Base-by-base conservation (phyloP, 1,140 invertebrate genomes). In the Ruditapes philippinarum region DNA sequence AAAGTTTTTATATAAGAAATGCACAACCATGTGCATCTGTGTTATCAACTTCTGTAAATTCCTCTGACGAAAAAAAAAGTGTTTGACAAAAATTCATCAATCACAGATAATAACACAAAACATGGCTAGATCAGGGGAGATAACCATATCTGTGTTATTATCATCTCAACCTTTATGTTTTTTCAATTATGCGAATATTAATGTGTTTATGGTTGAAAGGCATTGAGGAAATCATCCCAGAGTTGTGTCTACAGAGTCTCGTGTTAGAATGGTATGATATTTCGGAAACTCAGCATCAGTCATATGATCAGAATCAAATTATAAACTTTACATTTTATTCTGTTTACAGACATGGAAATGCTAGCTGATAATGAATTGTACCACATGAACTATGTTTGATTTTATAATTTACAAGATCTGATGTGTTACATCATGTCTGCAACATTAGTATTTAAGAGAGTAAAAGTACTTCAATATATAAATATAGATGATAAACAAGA, bases 141-240 rank as follows among this genome's bases (percentile, higher is more conserved):
- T 80, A 80, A 40, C 57, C 2, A 7, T 81, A 81, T 81, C 79
- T 14, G n/a, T 57, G 54, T 31, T 42, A 65, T 57, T 25, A 81
- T 81, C 79, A 7, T n/a, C 36, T 5, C 0, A 45, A 65, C 79
- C 79, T 62, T 81, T 54, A 81, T 81, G 79, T 81, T 81, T 81
- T 81, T 81, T 81, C 79, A 81, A 81, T 81, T 81, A 81, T 80
- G 60, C 38, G 45, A 33, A 33, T 80, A 80, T 80, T 80, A 80
- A 80, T 80, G 78, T 60, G 51, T 80, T 80, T 80, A 54, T 40
- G 51, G 17, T 80, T n/a, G 65, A 38, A 17, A 70, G n/a, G 65
- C 65, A 70, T 38, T 14, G 65, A 11, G n/a, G n/a, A n/a, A n/a
- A n/a, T n/a, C n/a, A n/a, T n/a, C n/a, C n/a, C n/a, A n/a, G 33